Percentiles rank a stretch among this genome's conserved stretches.
These are phyloP conservation scores for Triplophysa rosa DNA, from an alignment of 2,113 vertebrate species.

Conservation along the genomic window DNA sequence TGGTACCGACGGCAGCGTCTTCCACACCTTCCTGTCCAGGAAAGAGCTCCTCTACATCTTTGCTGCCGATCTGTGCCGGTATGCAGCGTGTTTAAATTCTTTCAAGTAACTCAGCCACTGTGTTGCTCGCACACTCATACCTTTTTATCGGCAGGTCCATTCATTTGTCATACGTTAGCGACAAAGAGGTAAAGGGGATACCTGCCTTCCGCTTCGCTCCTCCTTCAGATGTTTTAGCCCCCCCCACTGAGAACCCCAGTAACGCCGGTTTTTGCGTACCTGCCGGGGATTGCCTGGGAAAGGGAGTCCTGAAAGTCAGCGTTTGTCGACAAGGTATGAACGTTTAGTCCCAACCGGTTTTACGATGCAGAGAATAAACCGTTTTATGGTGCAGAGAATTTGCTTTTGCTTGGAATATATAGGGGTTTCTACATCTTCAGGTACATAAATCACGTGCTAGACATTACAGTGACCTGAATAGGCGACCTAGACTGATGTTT, in stretches of 20 bases:
- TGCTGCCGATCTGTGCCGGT: conserved; percentile 95
- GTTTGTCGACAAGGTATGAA: conserved; percentile 85
- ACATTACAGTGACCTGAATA: background rate
- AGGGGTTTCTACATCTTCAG: background rate
- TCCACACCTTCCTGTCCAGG: conserved; percentile 86
- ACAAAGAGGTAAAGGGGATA: conserved; percentile 82
- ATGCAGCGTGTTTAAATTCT: conserved; percentile 8
- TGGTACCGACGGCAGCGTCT: conserved; percentile 90
- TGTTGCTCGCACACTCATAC: background rate
- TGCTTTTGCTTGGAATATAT: background rate
- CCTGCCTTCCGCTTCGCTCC: conserved; percentile 85
- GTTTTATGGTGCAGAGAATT: background rate
- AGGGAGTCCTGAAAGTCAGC: conserved; percentile 92
- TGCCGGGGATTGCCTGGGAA: conserved; percentile 84
- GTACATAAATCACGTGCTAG: background rate
- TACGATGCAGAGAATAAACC: background rate
- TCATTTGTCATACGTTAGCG: conserved; percentile 84
- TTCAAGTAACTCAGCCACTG: background rate
- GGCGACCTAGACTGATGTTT: background rate
- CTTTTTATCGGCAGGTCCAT: conserved; percentile 78
- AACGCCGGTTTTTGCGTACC: conserved; percentile 94
- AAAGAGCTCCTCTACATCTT: conserved; percentile 92
- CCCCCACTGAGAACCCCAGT: conserved; percentile 77
- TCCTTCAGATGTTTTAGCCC: conserved; percentile 84
- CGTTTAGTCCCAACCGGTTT: background rate